Evolutionary conservation across 2,888 invertebrate genomes (phyloP).

Genomic region (Frankliniella intonsa): DNA sequence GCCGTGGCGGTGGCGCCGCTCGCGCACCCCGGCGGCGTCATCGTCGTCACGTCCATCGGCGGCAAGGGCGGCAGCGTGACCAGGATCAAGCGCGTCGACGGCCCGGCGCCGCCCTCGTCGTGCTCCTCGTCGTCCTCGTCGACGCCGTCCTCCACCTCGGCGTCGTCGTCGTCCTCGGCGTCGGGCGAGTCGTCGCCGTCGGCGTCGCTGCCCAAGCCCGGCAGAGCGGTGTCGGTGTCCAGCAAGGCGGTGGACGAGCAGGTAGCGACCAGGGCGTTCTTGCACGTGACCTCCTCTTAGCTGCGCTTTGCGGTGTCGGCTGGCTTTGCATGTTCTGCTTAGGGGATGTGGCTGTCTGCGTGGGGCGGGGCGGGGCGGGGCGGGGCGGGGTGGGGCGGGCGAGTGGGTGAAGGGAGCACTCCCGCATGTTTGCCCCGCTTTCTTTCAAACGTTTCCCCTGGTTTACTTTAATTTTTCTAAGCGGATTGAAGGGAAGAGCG

Average conservation of each 20-base stretch:
- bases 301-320: not conserved
- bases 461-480: slow-evolving; percentile 25
- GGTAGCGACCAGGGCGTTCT: not conserved
- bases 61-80: slow-evolving; percentile 5
- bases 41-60: slow-evolving; percentile 12
- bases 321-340: not conserved
- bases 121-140: not conserved
- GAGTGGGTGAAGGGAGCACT: not conserved
- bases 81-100: slow-evolving; percentile 1
- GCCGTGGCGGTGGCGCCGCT: slow-evolving; percentile 51
- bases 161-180: slow-evolving; percentile 23
- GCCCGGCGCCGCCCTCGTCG: not conserved
- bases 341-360: not conserved
- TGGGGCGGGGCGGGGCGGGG: not conserved
- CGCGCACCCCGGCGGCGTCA: slow-evolving; percentile 44
- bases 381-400: not conserved
- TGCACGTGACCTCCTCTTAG: not conserved
- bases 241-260: not conserved
- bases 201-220: slow-evolving; percentile 7
- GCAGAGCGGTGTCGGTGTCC: not conserved
- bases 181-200: slow-evolving; percentile 23
- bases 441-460: not conserved
- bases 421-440: not conserved
- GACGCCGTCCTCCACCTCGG: slow-evolving; percentile 25
- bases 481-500: slow-evolving; percentile 4